Evolutionary conservation across 2,888 invertebrate species (phyloP).

Genomic region (Trichogramma dendrolimi): DNA sequence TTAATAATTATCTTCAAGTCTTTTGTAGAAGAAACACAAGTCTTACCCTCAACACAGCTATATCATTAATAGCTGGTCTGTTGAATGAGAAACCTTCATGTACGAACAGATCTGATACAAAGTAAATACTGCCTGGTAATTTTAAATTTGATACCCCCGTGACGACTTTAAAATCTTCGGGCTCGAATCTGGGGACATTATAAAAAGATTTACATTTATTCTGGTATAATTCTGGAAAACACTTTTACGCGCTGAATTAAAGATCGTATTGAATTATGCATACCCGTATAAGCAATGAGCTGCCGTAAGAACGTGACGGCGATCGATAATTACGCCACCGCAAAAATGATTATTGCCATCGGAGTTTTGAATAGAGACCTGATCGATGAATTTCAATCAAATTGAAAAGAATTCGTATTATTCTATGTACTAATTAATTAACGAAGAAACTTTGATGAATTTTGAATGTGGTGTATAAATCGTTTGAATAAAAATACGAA

Average conservation of each 20-base stretch:
- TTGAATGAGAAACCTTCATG: slow-evolving; percentile 28
- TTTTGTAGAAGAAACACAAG: not conserved
- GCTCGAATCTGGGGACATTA: not conserved
- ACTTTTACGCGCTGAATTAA: not conserved
- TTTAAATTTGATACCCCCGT: slow-evolving; percentile 32
- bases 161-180: slow-evolving; percentile 29
- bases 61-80: slow-evolving; percentile 38
- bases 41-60: slow-evolving; percentile 39
- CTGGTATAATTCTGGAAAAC: not conserved
- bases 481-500: not conserved
- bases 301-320: slow-evolving; percentile 19
- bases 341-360: slow-evolving; percentile 17
- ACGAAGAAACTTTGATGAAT: no score
- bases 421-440: no score
- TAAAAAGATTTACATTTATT: not conserved
- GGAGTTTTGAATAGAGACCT: slow-evolving; percentile 12
- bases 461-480: no score
- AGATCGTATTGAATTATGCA: slow-evolving; percentile 3
- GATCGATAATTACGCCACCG: slow-evolving; percentile 18
- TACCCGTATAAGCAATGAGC: slow-evolving; percentile 28
- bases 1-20: not conserved
- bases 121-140: slow-evolving; percentile 18
- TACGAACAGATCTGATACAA: slow-evolving; percentile 24
- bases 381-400: not conserved
- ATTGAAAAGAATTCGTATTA: no score